Evolutionary conservation across 2,113 vertebrate genomes (phyloP).

Genomic region (Oplegnathus fasciatus): DNA sequence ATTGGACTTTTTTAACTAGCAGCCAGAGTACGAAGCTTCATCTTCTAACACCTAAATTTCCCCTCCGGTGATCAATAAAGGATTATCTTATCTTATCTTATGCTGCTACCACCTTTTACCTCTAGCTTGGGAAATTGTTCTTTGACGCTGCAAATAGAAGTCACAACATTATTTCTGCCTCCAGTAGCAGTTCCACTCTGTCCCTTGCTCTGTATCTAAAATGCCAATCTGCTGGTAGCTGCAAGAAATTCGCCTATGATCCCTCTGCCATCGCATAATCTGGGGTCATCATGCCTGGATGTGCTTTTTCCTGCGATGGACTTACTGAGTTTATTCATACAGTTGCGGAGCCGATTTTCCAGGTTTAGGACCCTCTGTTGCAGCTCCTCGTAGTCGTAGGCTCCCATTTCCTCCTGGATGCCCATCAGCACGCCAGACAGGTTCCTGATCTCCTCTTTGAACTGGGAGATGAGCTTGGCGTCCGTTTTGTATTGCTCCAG

Average conservation of each 20-base stretch:
- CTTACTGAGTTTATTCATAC: constrained; percentile 99
- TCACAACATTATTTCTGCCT: constrained; percentile 16
- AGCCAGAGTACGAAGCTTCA: not conserved
- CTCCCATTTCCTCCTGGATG: constrained; percentile 98
- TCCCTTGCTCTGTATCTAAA: constrained; percentile 25
- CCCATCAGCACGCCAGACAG: constrained; percentile 92
- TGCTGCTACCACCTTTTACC: not conserved
- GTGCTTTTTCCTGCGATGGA: constrained; percentile 32
- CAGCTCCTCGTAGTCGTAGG: constrained; percentile 97
- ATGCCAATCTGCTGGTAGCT: constrained; percentile 24
- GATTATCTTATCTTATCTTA: too few relatives aligned
- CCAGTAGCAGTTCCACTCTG: not conserved
- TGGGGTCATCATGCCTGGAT: not conserved
- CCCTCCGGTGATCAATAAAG: too few relatives aligned
- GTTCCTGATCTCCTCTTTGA: constrained; percentile 98
- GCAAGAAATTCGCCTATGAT: constrained; percentile 31
- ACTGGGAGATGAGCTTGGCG: constrained; percentile 93
- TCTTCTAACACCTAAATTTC: too few relatives aligned
- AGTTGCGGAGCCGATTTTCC: constrained; percentile 93
- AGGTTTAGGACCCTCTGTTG: constrained; percentile 92
- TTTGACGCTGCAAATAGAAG: not conserved
- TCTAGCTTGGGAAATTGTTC: not conserved
- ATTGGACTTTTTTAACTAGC: not conserved
- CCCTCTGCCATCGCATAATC: constrained; percentile 15
- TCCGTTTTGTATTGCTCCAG: constrained; percentile 99